Conservation (phyloP, 2,113 vertebrate species). For the Oophaga pumilio region DNA sequence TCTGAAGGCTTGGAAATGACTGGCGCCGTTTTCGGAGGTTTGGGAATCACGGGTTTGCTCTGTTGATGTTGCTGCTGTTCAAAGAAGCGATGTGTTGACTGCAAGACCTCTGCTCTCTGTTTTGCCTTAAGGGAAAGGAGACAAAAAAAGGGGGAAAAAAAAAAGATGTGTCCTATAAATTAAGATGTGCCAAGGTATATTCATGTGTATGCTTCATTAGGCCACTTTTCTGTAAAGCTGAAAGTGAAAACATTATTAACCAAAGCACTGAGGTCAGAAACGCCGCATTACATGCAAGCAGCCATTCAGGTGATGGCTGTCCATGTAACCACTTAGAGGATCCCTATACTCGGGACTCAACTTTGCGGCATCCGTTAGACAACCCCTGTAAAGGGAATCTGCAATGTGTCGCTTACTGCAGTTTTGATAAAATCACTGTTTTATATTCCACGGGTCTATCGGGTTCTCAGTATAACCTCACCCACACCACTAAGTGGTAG, state of each 20-base stretch:
- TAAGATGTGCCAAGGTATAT: slow-evolving; percentile 26
- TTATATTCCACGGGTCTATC: too few species aligned
- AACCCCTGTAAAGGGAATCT: too few species aligned
- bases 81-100: slow-evolving; percentile 98
- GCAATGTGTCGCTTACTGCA: too few species aligned
- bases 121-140: slow-evolving; percentile 82
- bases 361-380: too few species aligned
- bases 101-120: slow-evolving; percentile 97
- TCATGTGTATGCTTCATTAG: not conserved
- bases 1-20: slow-evolving; percentile 76
- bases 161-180: slow-evolving; percentile 48
- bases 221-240: slow-evolving; percentile 8
- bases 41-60: slow-evolving; percentile 85
- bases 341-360: too few species aligned
- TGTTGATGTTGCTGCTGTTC: slow-evolving; percentile 89
- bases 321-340: too few species aligned
- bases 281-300: not conserved
- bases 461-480: too few species aligned
- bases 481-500: too few species aligned
- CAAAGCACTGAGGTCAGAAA: not conserved
- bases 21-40: slow-evolving; percentile 80
- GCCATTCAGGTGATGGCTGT: too few species aligned
- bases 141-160: slow-evolving; percentile 57
- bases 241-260: slow-evolving; percentile 15
- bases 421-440: too few species aligned